Conservation (phyloP, 1,140 invertebrate genomes). For the Dysdera silvatica region DNA sequence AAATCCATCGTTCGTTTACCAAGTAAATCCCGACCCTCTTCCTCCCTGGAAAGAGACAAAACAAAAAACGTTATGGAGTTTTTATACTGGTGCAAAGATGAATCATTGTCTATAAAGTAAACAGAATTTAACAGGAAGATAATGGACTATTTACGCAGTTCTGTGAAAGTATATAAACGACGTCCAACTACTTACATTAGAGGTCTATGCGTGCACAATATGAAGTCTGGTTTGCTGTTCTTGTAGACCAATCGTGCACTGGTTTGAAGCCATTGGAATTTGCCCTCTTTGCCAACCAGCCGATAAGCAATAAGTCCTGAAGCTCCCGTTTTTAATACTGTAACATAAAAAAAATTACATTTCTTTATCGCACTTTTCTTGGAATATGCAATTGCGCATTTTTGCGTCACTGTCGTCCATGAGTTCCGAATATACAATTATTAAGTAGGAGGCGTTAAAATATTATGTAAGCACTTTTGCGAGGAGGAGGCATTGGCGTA, state of each 20-base stretch:
- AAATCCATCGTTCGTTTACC: slow-evolving; percentile 97
- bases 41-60: slow-evolving; percentile 64
- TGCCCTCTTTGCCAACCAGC: slow-evolving; percentile 75
- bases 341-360: slow-evolving; percentile 37
- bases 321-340: slow-evolving; percentile 95
- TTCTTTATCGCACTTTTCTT: too few relatives aligned
- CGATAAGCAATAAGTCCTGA: slow-evolving; percentile 96
- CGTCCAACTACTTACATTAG: slow-evolving; percentile 67
- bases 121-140: background rate
- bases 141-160: background rate
- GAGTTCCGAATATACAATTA: too few relatives aligned
- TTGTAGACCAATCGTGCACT: slow-evolving; percentile 94
- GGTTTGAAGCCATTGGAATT: slow-evolving; percentile 95
- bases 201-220: slow-evolving; percentile 92
- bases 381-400: too few relatives aligned
- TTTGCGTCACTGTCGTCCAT: too few relatives aligned
- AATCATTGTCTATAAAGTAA: too few relatives aligned
- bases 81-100: too few relatives aligned
- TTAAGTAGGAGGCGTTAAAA: too few relatives aligned
- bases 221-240: slow-evolving; percentile 97
- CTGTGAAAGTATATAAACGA: background rate
- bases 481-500: background rate
- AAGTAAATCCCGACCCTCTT: slow-evolving; percentile 89
- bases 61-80: too few relatives aligned
- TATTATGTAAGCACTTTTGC: too few relatives aligned